Base-by-base conservation (phyloP, 2,113 vertebrate genomes). In the Oncorhynchus masou region DNA sequence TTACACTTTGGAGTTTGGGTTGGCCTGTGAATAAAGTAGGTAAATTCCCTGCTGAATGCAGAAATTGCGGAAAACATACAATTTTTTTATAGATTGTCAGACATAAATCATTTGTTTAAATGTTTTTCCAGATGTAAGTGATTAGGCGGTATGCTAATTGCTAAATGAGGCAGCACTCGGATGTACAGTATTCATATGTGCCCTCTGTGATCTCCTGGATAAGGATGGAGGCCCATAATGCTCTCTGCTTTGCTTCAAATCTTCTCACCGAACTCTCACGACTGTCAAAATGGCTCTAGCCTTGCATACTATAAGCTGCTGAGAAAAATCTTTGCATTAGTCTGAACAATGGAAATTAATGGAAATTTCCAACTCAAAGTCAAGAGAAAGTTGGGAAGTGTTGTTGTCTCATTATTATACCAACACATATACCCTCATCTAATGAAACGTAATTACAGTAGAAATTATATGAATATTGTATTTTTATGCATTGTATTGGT, bases 81-180 rank as follows among this genome's bases (percentile, higher is more conserved):
- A 72, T 39, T 70, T 65, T n/a, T 74, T 3, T 15, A 60, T 2
- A 68, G 48, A 70, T 45, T 51, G 19, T 74, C 34, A 60, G 34
- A 69, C 31, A 69, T 7, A 64, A 67, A 67, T 7, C 1, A 3
- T 9, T 73, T 79, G 80, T 83, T 78, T 48, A 67, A 82, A 82
- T 81, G 34, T 82, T 71, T 73, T 20, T 25, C 29, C 77, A 86
- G 57, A 70, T 87, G 85, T 39, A 73, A 70, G 80, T 76, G 59
- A 83, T 90, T 84, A 84, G 59, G 54, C 78, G 34, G 74, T 5
- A 80, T 65, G 76, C 66, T 78, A 79, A 77, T 83, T 79, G 75
- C 74, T 66, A 68, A 64, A 80, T 39, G 22, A 34, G 27, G 13
- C 27, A 29, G 72, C 34, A 0, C 15, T 13, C 31, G 34, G 49